phyloP scores from a whole-genome alignment of 2,888 invertebrate genomes.

The Troides helena region DNA sequence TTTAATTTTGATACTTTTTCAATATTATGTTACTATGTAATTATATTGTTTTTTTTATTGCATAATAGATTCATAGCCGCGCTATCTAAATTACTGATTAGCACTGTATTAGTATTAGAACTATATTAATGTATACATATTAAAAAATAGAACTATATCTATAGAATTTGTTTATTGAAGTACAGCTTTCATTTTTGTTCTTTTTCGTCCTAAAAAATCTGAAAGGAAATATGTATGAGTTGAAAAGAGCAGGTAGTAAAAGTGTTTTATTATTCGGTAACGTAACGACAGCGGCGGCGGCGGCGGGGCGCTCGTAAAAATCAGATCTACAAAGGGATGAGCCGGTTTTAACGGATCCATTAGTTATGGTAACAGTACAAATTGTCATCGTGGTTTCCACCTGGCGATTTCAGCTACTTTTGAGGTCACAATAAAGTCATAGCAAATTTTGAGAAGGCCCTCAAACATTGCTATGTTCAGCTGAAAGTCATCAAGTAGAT shows the following conservation, averaged over 20 bases:
- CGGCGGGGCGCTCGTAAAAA: constrained; percentile 9
- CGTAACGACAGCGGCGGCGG: neutral
- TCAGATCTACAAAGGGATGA: constrained; percentile 10
- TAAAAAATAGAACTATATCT: too few relatives aligned
- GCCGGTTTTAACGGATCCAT: constrained; percentile 17
- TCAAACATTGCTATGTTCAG: neutral
- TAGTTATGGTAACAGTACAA: constrained; percentile 15
- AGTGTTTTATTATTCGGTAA: constrained; percentile 16
- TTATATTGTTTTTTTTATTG: too few relatives aligned
- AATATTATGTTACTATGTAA: too few relatives aligned
- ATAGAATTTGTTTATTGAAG: neutral
- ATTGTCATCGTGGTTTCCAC: constrained; percentile 11
- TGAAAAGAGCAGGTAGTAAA: constrained; percentile 1
- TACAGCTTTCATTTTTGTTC: neutral
- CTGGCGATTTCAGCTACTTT: neutral
- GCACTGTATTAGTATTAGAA: too few relatives aligned
- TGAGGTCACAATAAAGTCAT: neutral
- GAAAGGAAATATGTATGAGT: neutral
- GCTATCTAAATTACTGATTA: too few relatives aligned
- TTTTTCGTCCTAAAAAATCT: neutral
- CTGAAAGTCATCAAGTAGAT: neutral
- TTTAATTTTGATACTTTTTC: too few relatives aligned
- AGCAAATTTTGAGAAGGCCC: neutral
- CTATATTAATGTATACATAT: too few relatives aligned
- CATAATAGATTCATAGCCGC: too few relatives aligned